Conservation (phyloP, 2,888 invertebrate genomes). For the Bombylius major region DNA sequence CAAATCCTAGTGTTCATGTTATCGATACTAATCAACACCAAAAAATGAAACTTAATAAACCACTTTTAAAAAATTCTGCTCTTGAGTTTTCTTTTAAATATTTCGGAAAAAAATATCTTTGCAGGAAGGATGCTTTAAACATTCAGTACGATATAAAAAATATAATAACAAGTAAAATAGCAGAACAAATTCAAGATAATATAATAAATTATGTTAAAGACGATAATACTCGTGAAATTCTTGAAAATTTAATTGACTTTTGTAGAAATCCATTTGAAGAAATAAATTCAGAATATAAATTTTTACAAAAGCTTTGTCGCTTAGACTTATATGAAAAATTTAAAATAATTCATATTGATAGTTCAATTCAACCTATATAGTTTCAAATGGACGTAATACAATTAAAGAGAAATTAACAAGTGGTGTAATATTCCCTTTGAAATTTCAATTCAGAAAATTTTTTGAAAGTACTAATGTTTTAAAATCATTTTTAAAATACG, state of each 20-base stretch:
- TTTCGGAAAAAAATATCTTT: background rate
- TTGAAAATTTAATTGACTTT: background rate
- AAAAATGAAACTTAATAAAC: background rate
- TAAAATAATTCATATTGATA: background rate
- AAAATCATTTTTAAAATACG: background rate
- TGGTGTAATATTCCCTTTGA: constrained; percentile 1
- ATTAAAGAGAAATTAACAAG: background rate
- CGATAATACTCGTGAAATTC: background rate
- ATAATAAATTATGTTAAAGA: background rate
- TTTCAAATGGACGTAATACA: background rate
- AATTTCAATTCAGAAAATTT: constrained; percentile 2
- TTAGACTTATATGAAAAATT: background rate
- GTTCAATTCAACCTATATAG: background rate
- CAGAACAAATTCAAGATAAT: background rate
- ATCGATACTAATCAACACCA: background rate
- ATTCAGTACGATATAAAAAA: background rate
- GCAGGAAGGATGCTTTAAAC: background rate
- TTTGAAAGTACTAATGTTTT: constrained; percentile 1
- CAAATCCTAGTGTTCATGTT: background rate
- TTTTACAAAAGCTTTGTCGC: background rate
- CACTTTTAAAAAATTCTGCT: background rate
- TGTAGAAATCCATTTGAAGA: background rate
- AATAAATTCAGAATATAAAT: constrained; percentile 1
- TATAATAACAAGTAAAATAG: background rate
- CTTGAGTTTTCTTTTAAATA: background rate